Percentiles rank a stretch among this genome's conserved stretches.
Conservation (phyloP, 2,888 invertebrate genomes). For the Chorisops tibialis region DNA sequence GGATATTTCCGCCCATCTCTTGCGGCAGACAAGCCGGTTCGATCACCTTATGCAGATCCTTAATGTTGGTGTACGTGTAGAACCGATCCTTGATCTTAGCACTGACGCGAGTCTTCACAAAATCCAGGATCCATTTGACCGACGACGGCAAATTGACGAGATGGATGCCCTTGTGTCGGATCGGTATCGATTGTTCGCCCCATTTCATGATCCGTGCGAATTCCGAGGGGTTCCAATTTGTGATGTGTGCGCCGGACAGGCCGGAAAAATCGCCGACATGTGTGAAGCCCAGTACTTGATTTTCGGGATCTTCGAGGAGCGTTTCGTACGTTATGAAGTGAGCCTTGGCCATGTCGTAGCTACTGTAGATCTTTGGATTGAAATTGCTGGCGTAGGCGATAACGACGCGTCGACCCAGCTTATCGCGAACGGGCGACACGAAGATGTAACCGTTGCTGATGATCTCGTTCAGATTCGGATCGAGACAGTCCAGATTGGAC, state of each 20-base stretch:
- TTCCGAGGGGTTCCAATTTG: constrained; percentile 71
- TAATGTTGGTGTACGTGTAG: constrained; percentile 59
- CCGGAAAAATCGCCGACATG: constrained; percentile 69
- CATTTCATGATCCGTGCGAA: constrained; percentile 68
- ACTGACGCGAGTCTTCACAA: constrained; percentile 65
- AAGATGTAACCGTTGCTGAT: constrained; percentile 71
- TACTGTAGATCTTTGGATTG: constrained; percentile 63
- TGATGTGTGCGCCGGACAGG: constrained; percentile 62
- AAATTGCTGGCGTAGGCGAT: constrained; percentile 62
- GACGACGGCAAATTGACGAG: constrained; percentile 68
- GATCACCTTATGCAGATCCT: constrained; percentile 59
- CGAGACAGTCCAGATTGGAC: constrained; percentile 62
- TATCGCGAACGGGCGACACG: constrained; percentile 71
- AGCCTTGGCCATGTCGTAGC: constrained; percentile 67
- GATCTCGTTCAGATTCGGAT: constrained; percentile 61
- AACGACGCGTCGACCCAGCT: constrained; percentile 69
- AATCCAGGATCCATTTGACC: constrained; percentile 72
- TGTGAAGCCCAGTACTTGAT: constrained; percentile 71
- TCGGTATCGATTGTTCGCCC: constrained; percentile 78
- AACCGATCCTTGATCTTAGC: constrained; percentile 69
- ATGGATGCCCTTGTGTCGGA: constrained; percentile 76
- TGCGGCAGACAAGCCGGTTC: constrained; percentile 65
- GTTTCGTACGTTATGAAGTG: constrained; percentile 72
- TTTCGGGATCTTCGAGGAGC: constrained; percentile 69
- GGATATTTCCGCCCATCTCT: constrained; percentile 69